Evolutionary conservation across 2,888 invertebrate species (phyloP).

Genomic region (Pediacus dermestoides): DNA sequence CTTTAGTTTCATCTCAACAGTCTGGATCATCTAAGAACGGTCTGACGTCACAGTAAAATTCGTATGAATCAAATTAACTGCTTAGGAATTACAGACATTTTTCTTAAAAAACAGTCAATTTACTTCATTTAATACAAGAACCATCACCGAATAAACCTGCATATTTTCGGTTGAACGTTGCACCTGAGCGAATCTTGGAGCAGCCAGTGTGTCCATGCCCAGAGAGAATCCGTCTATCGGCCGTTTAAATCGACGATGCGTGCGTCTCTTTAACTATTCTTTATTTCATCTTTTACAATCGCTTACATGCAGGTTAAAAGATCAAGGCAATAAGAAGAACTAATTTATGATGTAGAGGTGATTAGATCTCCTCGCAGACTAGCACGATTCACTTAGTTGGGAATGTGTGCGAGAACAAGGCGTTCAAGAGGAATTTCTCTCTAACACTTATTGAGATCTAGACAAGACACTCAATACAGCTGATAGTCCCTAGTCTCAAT

Average conservation of each 20-base stretch:
- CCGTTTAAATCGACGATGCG: slow-evolving; percentile 12
- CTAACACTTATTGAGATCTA: slow-evolving; percentile 12
- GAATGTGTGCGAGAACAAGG: slow-evolving; percentile 14
- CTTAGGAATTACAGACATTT: too few relatives aligned
- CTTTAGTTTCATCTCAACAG: too few relatives aligned
- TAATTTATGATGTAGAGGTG: slow-evolving; percentile 23
- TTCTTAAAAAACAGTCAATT: too few relatives aligned
- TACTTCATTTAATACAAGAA: too few relatives aligned
- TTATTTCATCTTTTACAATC: slow-evolving; percentile 15
- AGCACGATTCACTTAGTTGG: slow-evolving; percentile 13
- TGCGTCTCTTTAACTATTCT: slow-evolving; percentile 14
- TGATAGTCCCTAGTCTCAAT: slow-evolving; percentile 6
- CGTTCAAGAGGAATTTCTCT: slow-evolving; percentile 10
- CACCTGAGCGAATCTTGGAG: too few relatives aligned
- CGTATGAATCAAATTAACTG: too few relatives aligned
- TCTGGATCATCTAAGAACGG: too few relatives aligned
- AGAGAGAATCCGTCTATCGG: not conserved
- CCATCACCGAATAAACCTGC: too few relatives aligned
- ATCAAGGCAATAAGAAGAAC: slow-evolving; percentile 23
- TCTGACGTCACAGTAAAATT: too few relatives aligned
- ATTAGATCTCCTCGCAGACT: slow-evolving; percentile 19
- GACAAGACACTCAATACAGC: slow-evolving; percentile 6
- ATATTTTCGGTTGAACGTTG: too few relatives aligned
- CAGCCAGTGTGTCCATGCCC: too few relatives aligned
- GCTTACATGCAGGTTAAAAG: slow-evolving; percentile 24